Evolutionary conservation across 2,113 vertebrate genomes (phyloP), one percentile per base, ranked within the genome.

Genomic region (Laticauda laticaudata): DNA sequence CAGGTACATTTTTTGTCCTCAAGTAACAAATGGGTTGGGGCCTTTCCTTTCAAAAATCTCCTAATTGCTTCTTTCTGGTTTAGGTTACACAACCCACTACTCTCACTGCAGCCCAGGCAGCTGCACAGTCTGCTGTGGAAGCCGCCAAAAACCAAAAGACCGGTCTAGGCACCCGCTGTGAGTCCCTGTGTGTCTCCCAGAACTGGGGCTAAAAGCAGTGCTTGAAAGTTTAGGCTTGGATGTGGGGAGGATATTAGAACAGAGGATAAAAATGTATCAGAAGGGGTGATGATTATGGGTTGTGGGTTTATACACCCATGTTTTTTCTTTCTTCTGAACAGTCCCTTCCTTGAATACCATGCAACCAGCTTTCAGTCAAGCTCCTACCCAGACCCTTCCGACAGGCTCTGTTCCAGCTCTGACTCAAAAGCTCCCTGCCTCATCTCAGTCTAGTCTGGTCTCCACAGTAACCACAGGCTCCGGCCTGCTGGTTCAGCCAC

Each of bases 61-160:
- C 53, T 57, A 45, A 87, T 21, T 10, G 10, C 23, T 8, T 5
- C 6, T 85, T 2, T 51, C 24, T 57, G 34, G 39, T 11, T 45
- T 51, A 91, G 86, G 88, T 55, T 2, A 23, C 90, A 0, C 45
- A 55, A 14, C 21, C 96, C 0, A 93, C 95, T 87, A 93, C 95
- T 93, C 95, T 97, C 90, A 97, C 96, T 8, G 96, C 98, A 0
- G 98, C 99, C 89, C 98, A 98, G 59, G 97, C 98, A 51, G 98
- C 98, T 0, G 98, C 99, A 43, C 98, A 98, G 96, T 98, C 98
- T 55, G 98, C 97, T 0, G 97, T 99, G 94, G 98, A 99, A 91
- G 97, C 98, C 0, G 98, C 98, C 90, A 98, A 97, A 96, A 98
- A 92, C 96, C 98, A 99, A 97, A 98, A 98, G 95, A 95, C 94